Percentiles rank a stretch among this genome's conserved stretches.
Evolutionary conservation across 1,140 invertebrate species (phyloP).

Genomic region (Teleopsis dalmanni): DNA sequence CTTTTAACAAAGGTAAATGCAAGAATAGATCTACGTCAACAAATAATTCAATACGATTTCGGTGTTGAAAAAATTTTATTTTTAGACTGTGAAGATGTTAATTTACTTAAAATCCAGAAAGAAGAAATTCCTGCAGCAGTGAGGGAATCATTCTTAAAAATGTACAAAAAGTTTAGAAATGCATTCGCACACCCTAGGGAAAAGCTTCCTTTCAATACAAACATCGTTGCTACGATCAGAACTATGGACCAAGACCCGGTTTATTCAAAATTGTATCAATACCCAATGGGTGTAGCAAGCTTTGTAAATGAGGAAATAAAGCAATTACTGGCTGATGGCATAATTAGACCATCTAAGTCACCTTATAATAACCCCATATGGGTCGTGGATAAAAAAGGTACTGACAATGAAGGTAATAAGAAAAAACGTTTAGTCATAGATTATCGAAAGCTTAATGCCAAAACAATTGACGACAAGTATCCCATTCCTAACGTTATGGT

Average conservation of each 20-base stretch:
- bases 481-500: constrained; percentile 9
- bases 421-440: constrained; percentile 32
- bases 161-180: neutral
- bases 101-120: constrained; percentile 1
- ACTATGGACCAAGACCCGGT: constrained; percentile 5
- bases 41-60: neutral
- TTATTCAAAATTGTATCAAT: constrained; percentile 10
- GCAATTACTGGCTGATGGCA: constrained; percentile 5
- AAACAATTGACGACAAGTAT: constrained; percentile 6
- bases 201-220: constrained; percentile 4
- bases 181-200: constrained; percentile 1
- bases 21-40: neutral
- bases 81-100: neutral
- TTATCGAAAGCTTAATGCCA: constrained; percentile 26
- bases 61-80: neutral
- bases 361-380: constrained; percentile 14
- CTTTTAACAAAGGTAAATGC: constrained; percentile 1
- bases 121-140: neutral
- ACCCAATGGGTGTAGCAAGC: constrained; percentile 7
- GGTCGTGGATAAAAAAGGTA: constrained; percentile 18
- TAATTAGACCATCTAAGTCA: constrained; percentile 8
- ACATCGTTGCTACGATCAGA: constrained; percentile 8
- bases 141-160: neutral
- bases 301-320: constrained; percentile 11
- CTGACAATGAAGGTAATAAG: constrained; percentile 7